Percentiles rank a stretch among this genome's conserved stretches.
These are phyloP conservation scores for Taurulus bubalis DNA, from an alignment of 2,113 vertebrate species.

Conservation along the genomic window DNA sequence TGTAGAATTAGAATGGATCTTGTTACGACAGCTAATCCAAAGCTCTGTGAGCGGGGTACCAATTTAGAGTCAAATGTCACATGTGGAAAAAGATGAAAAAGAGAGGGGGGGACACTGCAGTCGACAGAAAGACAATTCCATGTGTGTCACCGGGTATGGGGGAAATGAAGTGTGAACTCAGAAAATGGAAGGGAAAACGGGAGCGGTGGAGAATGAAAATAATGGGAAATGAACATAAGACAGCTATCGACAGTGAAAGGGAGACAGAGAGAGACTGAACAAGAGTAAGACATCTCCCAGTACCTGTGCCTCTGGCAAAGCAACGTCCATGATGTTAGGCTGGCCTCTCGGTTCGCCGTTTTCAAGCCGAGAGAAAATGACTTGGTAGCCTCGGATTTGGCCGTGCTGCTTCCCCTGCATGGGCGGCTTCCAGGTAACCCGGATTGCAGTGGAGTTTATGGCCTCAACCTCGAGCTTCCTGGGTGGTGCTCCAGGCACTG, in stretches of 20 bases:
- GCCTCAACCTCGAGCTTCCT: conserved; percentile 95
- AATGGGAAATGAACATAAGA: conserved; percentile 56
- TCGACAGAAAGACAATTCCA: conserved; percentile 44
- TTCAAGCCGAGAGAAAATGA: conserved; percentile 94
- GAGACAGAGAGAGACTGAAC: conserved; percentile 18
- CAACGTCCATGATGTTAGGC: conserved; percentile 94
- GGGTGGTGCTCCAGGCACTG: conserved; percentile 97
- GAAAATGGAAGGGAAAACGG: conserved; percentile 45
- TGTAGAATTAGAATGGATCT: conserved; percentile 70
- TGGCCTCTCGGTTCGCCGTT: conserved; percentile 92
- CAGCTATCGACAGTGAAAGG: conserved; percentile 32
- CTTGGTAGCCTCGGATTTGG: conserved; percentile 97
- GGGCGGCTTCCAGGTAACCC: conserved; percentile 95
- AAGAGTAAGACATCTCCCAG: conserved; percentile 31
- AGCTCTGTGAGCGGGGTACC: conserved; percentile 56
- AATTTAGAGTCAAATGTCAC: conserved; percentile 74
- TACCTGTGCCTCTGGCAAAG: conserved; percentile 97
- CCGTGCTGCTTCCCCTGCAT: conserved; percentile 95
- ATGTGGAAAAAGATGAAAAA: conserved; percentile 42
- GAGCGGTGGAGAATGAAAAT: conserved; percentile 50
- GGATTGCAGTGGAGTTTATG: conserved; percentile 94
- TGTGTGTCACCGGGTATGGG: conserved; percentile 32
- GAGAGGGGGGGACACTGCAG: neutral
- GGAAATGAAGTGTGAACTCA: conserved; percentile 64
- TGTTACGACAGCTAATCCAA: conserved; percentile 67